Evolutionary conservation across 2,888 invertebrate genomes (phyloP).

Genomic region (Dexiosoma caninum): DNA sequence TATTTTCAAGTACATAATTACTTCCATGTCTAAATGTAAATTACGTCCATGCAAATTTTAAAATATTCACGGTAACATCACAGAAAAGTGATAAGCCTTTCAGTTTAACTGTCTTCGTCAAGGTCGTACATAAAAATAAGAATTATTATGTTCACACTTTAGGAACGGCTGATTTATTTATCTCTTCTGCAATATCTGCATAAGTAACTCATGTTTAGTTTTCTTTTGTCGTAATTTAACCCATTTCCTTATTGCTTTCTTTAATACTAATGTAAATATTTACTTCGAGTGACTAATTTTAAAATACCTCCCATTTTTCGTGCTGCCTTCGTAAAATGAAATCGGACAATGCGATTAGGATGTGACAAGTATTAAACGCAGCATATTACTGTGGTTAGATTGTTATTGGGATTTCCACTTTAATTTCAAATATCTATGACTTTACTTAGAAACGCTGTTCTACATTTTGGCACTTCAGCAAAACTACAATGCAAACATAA

Average conservation of each 20-base stretch:
- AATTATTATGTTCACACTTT: too few relatives aligned
- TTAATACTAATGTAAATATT: conserved; percentile 34
- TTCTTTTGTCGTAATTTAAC: too few relatives aligned
- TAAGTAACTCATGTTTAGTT: too few relatives aligned
- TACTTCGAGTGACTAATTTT: conserved; percentile 1
- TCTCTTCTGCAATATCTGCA: neutral
- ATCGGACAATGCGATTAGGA: conserved; percentile 35
- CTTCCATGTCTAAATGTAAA: too few relatives aligned
- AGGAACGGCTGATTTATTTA: conserved; percentile 1
- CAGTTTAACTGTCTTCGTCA: too few relatives aligned
- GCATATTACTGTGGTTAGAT: conserved; percentile 72
- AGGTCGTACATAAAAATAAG: too few relatives aligned
- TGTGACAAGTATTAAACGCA: conserved; percentile 33
- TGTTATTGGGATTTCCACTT: conserved; percentile 72
- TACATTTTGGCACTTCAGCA: neutral
- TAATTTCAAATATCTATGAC: conserved; percentile 19
- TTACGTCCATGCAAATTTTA: too few relatives aligned
- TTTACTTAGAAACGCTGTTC: conserved; percentile 25
- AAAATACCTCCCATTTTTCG: neutral
- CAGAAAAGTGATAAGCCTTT: too few relatives aligned
- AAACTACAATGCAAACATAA: too few relatives aligned
- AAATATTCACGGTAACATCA: too few relatives aligned
- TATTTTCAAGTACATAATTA: too few relatives aligned
- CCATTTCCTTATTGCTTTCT: too few relatives aligned
- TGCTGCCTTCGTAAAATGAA: neutral